Evolutionary conservation across 30 jellyfish, hydroid and myxozoan species (phyloP).

Genomic region (Hydra vulgaris): DNA sequence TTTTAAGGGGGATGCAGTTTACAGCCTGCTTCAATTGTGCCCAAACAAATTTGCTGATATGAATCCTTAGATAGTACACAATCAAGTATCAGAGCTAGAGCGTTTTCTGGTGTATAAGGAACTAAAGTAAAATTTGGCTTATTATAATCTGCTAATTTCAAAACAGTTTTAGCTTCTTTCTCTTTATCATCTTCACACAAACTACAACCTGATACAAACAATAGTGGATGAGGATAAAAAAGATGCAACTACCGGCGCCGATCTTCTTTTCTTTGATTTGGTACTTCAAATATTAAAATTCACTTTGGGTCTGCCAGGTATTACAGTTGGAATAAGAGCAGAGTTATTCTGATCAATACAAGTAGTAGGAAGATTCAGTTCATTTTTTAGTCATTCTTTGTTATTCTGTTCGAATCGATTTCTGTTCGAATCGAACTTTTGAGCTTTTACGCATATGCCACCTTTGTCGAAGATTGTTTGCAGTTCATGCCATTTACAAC

Average conservation of each 20-base stretch:
- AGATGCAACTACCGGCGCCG: background rate
- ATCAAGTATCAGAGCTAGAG: too few species aligned
- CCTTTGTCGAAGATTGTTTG: background rate
- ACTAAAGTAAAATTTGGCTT: background rate
- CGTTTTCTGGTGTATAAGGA: background rate
- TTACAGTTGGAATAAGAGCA: background rate
- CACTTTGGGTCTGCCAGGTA: background rate
- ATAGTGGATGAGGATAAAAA: background rate
- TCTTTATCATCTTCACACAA: background rate
- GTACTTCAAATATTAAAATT: too few species aligned
- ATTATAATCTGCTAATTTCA: background rate
- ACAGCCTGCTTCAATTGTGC: background rate
- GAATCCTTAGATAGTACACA: background rate
- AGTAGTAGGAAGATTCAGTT: background rate
- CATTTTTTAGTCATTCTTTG: background rate
- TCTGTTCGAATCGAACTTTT: background rate
- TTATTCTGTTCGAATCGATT: background rate
- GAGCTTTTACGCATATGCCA: background rate
- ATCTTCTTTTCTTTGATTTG: background rate
- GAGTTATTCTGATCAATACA: background rate
- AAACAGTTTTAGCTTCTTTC: background rate
- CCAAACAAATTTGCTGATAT: background rate
- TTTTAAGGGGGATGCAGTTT: background rate
- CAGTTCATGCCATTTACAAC: background rate
- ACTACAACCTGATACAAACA: background rate